A percentile compares a stretch with the other conserved stretches of the same genome.
phyloP scores from a whole-genome alignment of 2,888 invertebrate genomes.

The Atrina japonica region DNA sequence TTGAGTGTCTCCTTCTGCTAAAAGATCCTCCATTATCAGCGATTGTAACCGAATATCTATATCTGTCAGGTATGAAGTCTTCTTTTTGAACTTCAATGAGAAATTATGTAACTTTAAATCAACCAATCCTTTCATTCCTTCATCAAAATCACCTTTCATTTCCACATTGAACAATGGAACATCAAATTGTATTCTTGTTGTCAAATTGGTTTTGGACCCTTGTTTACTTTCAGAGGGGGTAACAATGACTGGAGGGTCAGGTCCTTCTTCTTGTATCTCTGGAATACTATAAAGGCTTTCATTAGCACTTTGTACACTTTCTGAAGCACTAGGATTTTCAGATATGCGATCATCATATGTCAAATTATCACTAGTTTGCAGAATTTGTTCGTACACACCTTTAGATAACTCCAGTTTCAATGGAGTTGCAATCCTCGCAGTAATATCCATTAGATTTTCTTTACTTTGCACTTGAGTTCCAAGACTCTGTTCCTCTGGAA shows the following conservation, averaged over 20 bases:
- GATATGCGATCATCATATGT: conserved; percentile 56
- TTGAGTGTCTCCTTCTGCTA: conserved; percentile 88
- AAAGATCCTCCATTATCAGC: conserved; percentile 93
- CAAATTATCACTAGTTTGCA: conserved; percentile 81
- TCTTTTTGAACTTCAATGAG: conserved; percentile 87
- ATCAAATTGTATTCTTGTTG: conserved; percentile 71
- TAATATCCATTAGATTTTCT: conserved; percentile 82
- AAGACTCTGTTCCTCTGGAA: conserved; percentile 24
- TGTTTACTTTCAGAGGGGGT: conserved; percentile 11
- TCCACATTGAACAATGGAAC: conserved; percentile 76
- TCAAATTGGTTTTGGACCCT: conserved; percentile 30
- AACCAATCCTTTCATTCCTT: conserved; percentile 84
- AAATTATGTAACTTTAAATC: conserved; percentile 93
- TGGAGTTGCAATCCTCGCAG: conserved; percentile 90
- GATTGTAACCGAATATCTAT: conserved; percentile 89
- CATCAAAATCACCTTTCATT: conserved; percentile 77
- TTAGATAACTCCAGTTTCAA: conserved; percentile 92
- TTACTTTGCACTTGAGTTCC: neutral
- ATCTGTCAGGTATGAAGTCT: conserved; percentile 86
- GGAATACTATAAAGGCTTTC: neutral
- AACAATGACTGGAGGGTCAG: neutral
- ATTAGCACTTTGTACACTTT: conserved; percentile 11
- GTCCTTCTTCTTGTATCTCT: neutral
- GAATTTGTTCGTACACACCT: conserved; percentile 93
- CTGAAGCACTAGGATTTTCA: neutral